phyloP scores from a whole-genome alignment of 2,888 invertebrate species.

The Metopia argyrocephala region DNA sequence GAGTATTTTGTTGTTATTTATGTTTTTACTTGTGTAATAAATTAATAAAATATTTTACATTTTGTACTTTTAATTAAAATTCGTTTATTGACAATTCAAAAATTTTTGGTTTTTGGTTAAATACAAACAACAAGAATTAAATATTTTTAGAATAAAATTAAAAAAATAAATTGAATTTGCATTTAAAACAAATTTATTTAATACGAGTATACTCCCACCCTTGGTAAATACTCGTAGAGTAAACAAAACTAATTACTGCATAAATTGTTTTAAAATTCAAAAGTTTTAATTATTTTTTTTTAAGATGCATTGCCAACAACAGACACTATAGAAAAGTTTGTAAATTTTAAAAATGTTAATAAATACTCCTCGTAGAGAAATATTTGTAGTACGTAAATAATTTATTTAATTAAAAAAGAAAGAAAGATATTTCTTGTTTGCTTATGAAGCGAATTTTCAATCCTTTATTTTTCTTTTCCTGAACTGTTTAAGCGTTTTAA shows the following conservation, averaged over 20 bases:
- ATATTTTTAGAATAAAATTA: not conserved
- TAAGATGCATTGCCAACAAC: not conserved
- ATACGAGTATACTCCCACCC: not conserved
- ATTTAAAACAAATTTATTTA: conserved; percentile 17
- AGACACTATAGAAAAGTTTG: not conserved
- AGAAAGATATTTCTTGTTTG: too few relatives aligned
- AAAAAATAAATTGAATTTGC: not conserved
- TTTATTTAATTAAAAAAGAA: too few relatives aligned
- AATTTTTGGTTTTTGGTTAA: too few relatives aligned
- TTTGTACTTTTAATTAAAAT: not conserved
- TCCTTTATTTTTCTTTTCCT: too few relatives aligned
- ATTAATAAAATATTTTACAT: not conserved
- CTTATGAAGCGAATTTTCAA: too few relatives aligned
- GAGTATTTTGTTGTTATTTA: not conserved
- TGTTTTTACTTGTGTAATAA: not conserved
- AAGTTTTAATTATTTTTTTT: conserved; percentile 24
- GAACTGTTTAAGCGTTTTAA: too few relatives aligned
- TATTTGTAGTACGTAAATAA: too few relatives aligned
- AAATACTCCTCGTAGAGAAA: too few relatives aligned
- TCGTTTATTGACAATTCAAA: not conserved
- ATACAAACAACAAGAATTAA: too few relatives aligned
- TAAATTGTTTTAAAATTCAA: conserved; percentile 22
- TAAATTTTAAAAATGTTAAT: too few relatives aligned
- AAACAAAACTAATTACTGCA: conserved; percentile 49
- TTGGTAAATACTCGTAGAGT: not conserved